Base-by-base conservation (phyloP, 2,888 invertebrate genomes). In the Sphaerophoria rueppellii region DNA sequence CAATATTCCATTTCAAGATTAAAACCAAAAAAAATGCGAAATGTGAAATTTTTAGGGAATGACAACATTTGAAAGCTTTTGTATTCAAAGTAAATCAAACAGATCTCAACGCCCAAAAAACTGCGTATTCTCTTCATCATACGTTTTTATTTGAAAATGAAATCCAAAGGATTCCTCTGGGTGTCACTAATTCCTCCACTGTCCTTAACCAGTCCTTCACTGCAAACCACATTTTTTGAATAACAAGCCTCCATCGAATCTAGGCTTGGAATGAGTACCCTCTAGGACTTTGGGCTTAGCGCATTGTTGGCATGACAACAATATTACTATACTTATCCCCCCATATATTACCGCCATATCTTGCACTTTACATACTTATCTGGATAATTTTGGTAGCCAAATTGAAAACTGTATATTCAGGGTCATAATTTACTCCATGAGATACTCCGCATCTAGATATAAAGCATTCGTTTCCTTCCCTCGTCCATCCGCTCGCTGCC, bases 341-440 rank as follows among this genome's bases (percentile, higher is more conserved):
- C 43, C 67, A 67, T 67, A 67, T 67, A 67, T 67, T 67, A 67
- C 67, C 52, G 24, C 52, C 67, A 40, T 67, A 74, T 63, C 46
- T 61, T 43, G 61, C 69, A 72, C 72, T 73, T 43, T 61, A 63
- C 73, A 73, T 73, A 71, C 40, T 52, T 60, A 61, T 65, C 57
- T 50, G 54, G 67, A 58, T 70, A 65, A 35, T 58, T 65, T 75
- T 75, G 35, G 52, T 52, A 72, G 76, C 81, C 73, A 77, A 82
- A 77, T 74, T 77, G 82, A 77, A 82, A 77, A 73, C 77, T 77
- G 61, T 82, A 71, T 69, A 82, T 82, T 82, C 82, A 82, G 67
- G 82, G 82, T 82, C 82, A 82, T 82, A 77, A 77, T 77, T 82
- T 77, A 77, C 72, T 82, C 72, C 69, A 73, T 52, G 50, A 82